A percentile compares a stretch with the other conserved stretches of the same genome.
Evolutionary conservation across 2,888 invertebrate species (phyloP).

Genomic region (Rhodophaea formosa): DNA sequence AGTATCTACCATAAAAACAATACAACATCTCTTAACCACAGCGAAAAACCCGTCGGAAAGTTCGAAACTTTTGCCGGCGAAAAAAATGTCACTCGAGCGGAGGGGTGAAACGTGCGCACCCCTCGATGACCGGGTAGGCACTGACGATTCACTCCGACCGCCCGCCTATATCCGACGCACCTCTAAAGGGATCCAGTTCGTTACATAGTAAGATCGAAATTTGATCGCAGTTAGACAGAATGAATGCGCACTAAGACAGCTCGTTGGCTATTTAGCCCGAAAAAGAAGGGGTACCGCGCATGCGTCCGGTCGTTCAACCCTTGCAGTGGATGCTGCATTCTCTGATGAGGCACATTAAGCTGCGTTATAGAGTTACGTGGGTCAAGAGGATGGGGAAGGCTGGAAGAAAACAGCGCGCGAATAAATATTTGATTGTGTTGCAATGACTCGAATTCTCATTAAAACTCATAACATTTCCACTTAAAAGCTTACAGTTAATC

Average conservation of each 20-base stretch:
- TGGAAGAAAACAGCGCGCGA: not conserved
- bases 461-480: not conserved
- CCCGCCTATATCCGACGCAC: conserved; percentile 42
- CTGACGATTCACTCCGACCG: conserved; percentile 42
- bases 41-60: conserved; percentile 38
- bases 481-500: not conserved
- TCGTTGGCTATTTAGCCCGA: conserved; percentile 61
- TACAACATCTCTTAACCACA: conserved; percentile 21
- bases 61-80: conserved; percentile 58
- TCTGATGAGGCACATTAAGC: conserved; percentile 47
- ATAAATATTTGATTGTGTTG: not conserved
- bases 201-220: conserved; percentile 78
- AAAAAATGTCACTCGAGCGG: conserved; percentile 32
- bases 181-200: conserved; percentile 64
- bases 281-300: conserved; percentile 54
- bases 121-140: conserved; percentile 52
- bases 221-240: conserved; percentile 69
- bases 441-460: not conserved
- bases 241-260: conserved; percentile 66
- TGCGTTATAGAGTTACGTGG: conserved; percentile 27
- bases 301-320: conserved; percentile 69
- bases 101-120: conserved; percentile 42
- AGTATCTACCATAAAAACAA: conserved; percentile 18
- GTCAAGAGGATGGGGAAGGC: conserved; percentile 26
- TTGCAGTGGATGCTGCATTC: conserved; percentile 63